Evolutionary conservation across 1,140 invertebrate genomes (phyloP).

Genomic region (Orius laevigatus): DNA sequence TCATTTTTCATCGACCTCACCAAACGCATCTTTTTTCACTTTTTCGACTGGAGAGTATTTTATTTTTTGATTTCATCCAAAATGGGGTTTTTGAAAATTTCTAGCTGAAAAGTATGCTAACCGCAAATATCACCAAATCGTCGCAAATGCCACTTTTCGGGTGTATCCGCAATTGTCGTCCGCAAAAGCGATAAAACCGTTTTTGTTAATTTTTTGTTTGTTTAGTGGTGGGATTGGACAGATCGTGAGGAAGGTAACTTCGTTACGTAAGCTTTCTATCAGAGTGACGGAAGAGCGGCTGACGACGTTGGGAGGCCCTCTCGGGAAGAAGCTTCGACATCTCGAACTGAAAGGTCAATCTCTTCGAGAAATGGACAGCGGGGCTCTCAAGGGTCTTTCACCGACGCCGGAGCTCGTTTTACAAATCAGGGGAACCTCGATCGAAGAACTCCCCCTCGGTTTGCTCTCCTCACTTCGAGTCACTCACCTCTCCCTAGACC

Average conservation of each 20-base stretch:
- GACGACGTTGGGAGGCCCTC: constrained; percentile 22
- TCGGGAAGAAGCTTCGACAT: constrained; percentile 57
- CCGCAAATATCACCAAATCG: too few relatives aligned
- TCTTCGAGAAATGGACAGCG: constrained; percentile 46
- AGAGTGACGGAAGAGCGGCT: constrained; percentile 41
- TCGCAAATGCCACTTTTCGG: too few relatives aligned
- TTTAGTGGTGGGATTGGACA: constrained; percentile 33
- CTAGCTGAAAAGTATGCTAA: too few relatives aligned
- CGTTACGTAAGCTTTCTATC: constrained; percentile 43
- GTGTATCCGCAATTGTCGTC: too few relatives aligned
- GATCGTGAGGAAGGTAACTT: constrained; percentile 33
- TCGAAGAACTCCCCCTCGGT: constrained; percentile 57
- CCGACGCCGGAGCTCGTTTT: constrained; percentile 48
- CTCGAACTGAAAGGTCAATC: constrained; percentile 58
- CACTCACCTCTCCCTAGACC: constrained; percentile 54
- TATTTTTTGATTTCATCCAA: too few relatives aligned
- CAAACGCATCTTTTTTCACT: too few relatives aligned
- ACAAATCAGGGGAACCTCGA: constrained; percentile 53
- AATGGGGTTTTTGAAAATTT: too few relatives aligned
- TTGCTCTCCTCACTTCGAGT: constrained; percentile 59
- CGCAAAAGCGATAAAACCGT: too few relatives aligned
- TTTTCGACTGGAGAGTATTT: too few relatives aligned
- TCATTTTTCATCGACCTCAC: too few relatives aligned
- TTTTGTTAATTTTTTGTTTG: too few relatives aligned
- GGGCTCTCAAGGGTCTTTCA: constrained; percentile 44